Evolutionary conservation across 2,797 vertebrate genomes (phyloP).

Genomic region (Borostomias antarcticus): DNA sequence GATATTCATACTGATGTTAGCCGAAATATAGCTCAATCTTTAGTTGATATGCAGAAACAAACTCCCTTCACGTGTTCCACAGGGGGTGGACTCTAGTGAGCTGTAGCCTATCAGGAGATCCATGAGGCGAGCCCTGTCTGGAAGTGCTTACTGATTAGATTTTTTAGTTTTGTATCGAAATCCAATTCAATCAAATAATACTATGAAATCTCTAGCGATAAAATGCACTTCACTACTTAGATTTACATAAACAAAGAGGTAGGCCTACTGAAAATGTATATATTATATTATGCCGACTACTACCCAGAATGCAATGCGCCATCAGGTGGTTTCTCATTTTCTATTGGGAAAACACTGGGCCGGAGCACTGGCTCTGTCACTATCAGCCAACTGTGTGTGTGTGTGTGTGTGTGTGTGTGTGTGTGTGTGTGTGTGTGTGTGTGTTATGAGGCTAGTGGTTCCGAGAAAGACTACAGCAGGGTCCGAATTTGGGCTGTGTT

Average conservation of each 20-base stretch:
- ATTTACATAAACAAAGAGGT: too few species aligned
- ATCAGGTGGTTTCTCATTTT: too few species aligned
- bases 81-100: constrained; percentile 63
- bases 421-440: background rate
- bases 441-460: constrained; percentile 57
- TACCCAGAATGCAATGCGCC: too few species aligned
- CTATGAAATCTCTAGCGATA: too few species aligned
- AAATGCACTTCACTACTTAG: too few species aligned
- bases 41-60: background rate
- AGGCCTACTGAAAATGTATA: too few species aligned
- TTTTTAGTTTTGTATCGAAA: too few species aligned
- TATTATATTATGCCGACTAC: too few species aligned
- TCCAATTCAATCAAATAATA: too few species aligned
- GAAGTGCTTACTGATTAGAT: too few species aligned
- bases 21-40: background rate
- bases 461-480: constrained; percentile 19
- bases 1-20: background rate
- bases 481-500: constrained; percentile 50
- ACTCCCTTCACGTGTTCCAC: constrained; percentile 44
- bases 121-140: too few species aligned
- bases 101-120: constrained; percentile 67
- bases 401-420: constrained; percentile 8
- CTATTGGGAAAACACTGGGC: constrained; percentile 48
- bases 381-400: constrained; percentile 43
- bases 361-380: constrained; percentile 40